A percentile compares a stretch with the other conserved stretches of the same genome.
phyloP scores from a whole-genome alignment of 2,797 vertebrate genomes.

The Moxostoma hubbsi region DNA sequence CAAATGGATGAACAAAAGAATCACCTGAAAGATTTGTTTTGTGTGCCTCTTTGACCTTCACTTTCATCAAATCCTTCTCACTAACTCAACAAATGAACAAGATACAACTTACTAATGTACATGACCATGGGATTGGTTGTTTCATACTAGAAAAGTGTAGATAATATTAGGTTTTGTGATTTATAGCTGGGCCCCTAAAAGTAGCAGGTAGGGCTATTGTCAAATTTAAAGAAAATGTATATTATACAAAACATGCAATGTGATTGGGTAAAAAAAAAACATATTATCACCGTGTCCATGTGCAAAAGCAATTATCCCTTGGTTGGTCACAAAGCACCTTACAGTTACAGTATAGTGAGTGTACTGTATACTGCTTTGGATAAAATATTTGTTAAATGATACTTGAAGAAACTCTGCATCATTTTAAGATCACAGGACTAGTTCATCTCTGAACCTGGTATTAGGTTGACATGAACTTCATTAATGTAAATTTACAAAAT shows the following conservation, averaged over 20 bases:
- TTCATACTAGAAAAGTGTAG: neutral
- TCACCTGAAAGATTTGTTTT: neutral
- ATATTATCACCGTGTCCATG: no score
- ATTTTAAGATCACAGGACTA: no score
- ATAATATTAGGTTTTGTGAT: neutral
- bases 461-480: no score
- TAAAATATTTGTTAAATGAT: no score
- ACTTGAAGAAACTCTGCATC: no score
- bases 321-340: no score
- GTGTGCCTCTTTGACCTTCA: slow-evolving; percentile 3
- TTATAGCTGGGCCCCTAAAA: neutral
- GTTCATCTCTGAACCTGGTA: no score
- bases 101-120: neutral
- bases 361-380: no score
- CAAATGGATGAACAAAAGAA: neutral
- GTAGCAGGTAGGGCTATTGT: neutral
- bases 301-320: no score
- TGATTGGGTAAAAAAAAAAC: neutral
- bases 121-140: neutral
- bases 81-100: neutral
- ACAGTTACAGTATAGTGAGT: no score
- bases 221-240: neutral
- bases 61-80: neutral
- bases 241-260: neutral
- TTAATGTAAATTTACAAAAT: no score